A percentile compares a stretch with the other conserved stretches of the same genome.
Evolutionary conservation across 2,113 vertebrate species (phyloP).

Genomic region (Proteles cristata): DNA sequence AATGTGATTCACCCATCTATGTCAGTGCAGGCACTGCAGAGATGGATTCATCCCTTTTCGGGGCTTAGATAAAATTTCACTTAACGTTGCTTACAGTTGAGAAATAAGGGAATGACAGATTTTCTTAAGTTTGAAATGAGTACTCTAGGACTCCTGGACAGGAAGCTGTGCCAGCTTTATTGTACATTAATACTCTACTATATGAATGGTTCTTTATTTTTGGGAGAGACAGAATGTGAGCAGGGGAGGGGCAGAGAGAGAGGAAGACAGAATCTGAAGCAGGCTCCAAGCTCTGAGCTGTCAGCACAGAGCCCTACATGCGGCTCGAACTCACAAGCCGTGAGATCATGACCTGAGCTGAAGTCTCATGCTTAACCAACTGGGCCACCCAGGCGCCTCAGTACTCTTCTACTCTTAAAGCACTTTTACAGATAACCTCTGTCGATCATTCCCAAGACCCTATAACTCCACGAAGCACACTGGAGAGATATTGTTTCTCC

Average conservation of each 20-base stretch:
- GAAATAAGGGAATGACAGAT: neutral
- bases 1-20: neutral
- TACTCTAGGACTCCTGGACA: neutral
- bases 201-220: neutral
- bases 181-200: neutral
- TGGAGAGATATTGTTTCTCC: neutral
- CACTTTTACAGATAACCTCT: neutral
- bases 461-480: neutral
- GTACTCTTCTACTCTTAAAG: neutral
- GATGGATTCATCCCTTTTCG: neutral
- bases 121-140: slow-evolving; percentile 22
- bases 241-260: too few species aligned
- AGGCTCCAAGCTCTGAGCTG: too few species aligned
- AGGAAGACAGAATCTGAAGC: too few species aligned
- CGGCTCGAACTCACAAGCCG: too few species aligned
- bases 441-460: neutral
- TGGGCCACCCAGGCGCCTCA: too few species aligned
- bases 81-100: slow-evolving; percentile 17
- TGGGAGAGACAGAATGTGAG: too few species aligned
- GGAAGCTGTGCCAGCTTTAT: neutral
- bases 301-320: too few species aligned
- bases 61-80: neutral
- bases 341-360: too few species aligned
- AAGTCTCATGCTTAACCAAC: too few species aligned
- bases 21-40: too few species aligned